Percentiles rank a stretch among this genome's conserved stretches.
These are phyloP conservation scores for Plutella xylostella DNA, from an alignment of 2,888 invertebrate species.

Conservation along the genomic window DNA sequence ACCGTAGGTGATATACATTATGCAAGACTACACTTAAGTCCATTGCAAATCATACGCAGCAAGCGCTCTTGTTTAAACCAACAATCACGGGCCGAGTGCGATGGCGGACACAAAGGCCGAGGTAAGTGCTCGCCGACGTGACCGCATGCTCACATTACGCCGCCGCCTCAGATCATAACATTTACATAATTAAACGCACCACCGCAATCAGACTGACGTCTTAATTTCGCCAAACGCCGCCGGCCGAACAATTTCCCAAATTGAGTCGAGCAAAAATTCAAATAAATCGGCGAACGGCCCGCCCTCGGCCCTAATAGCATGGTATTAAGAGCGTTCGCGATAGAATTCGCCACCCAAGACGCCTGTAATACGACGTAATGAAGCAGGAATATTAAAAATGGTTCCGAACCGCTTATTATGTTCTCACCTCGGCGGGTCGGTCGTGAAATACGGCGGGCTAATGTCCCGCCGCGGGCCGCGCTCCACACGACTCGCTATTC, in stretches of 20 bases:
- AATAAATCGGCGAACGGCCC: slow-evolving; percentile 58
- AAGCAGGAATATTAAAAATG: slow-evolving; percentile 69
- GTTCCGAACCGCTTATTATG: slow-evolving; percentile 65
- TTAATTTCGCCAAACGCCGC: slow-evolving; percentile 65
- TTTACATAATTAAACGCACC: slow-evolving; percentile 68
- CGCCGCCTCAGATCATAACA: slow-evolving; percentile 56
- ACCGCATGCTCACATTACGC: slow-evolving; percentile 31
- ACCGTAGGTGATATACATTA: too few relatives aligned
- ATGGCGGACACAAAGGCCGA: too few relatives aligned
- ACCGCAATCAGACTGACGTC: slow-evolving; percentile 66
- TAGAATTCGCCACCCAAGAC: slow-evolving; percentile 70
- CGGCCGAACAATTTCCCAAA: slow-evolving; percentile 66
- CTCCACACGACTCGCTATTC: not conserved
- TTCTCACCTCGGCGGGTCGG: slow-evolving; percentile 64
- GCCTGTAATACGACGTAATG: slow-evolving; percentile 68
- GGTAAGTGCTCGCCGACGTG: too few relatives aligned
- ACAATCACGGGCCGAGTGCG: too few relatives aligned
- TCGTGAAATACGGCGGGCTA: slow-evolving; percentile 64
- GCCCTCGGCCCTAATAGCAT: slow-evolving; percentile 55
- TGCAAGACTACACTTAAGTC: too few relatives aligned
- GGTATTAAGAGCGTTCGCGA: slow-evolving; percentile 65
- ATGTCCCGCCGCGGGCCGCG: slow-evolving; percentile 42
- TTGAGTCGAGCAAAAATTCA: slow-evolving; percentile 68
- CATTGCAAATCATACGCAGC: too few relatives aligned
- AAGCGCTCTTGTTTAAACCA: too few relatives aligned